A percentile compares a stretch with the other conserved stretches of the same genome.
phyloP scores from a whole-genome alignment of 2,888 invertebrate species.

The Entomobrya proxima region DNA sequence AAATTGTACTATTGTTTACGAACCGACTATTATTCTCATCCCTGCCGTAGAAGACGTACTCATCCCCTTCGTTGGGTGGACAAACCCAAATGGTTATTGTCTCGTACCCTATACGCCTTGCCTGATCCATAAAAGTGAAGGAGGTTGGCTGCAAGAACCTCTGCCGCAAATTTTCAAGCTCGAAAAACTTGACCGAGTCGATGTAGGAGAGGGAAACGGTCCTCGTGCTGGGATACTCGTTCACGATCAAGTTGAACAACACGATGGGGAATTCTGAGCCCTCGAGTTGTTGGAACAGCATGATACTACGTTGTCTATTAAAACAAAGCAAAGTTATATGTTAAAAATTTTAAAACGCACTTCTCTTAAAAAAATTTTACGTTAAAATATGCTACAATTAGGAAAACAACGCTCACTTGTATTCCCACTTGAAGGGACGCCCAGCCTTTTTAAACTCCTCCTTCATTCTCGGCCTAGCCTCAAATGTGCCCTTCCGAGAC shows the following conservation, averaged over 20 bases:
- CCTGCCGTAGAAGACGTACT: conserved; percentile 41
- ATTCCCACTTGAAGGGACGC: neutral
- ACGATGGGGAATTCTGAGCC: neutral
- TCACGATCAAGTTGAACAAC: conserved; percentile 11
- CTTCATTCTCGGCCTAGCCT: conserved; percentile 1
- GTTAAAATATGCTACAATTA: neutral
- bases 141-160: neutral
- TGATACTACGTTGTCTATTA: neutral
- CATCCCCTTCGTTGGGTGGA: conserved; percentile 33
- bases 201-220: neutral
- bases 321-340: too few relatives aligned
- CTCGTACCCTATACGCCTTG: neutral
- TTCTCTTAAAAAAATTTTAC: neutral
- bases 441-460: neutral
- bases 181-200: conserved; percentile 19
- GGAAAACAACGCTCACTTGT: neutral
- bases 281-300: neutral
- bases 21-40: neutral
- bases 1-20: too few relatives aligned
- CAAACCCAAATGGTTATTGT: conserved; percentile 10
- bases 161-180: neutral
- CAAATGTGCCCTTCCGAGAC: neutral
- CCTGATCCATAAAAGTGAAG: neutral
- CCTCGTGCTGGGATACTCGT: neutral
- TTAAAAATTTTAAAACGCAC: too few relatives aligned